Percentiles rank a stretch among this genome's conserved stretches.
phyloP scores from a whole-genome alignment of 2,113 vertebrate genomes.

The Eidolon helvum region DNA sequence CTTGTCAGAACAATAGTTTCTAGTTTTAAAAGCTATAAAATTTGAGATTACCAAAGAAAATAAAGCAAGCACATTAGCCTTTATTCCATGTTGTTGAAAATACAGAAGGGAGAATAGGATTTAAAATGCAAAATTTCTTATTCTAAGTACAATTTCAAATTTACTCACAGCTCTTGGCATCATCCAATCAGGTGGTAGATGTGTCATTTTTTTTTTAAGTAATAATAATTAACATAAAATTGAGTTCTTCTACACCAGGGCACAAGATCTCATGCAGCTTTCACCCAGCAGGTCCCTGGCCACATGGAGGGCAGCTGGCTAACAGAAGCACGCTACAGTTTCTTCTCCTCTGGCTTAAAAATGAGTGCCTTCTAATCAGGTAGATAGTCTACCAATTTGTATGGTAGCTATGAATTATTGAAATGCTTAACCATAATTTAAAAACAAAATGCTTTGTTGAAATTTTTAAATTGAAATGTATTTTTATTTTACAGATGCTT shows the following conservation, averaged over 20 bases:
- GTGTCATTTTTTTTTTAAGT: neutral
- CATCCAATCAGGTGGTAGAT: neutral
- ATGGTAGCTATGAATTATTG: conserved; percentile 31
- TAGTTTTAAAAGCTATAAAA: conserved; percentile 70
- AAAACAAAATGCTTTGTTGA: conserved; percentile 12
- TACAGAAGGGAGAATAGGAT: conserved; percentile 49
- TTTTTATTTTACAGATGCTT: conserved; percentile 31
- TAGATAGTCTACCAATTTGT: conserved; percentile 3
- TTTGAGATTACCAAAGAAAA: conserved; percentile 67
- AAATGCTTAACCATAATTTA: conserved; percentile 51
- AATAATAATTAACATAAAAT: neutral
- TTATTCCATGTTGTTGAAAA: conserved; percentile 64
- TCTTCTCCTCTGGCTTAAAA: conserved; percentile 71
- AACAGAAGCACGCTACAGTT: conserved; percentile 8
- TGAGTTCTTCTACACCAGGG: neutral
- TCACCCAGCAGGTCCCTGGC: neutral
- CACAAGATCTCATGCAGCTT: neutral
- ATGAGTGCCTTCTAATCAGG: conserved; percentile 37
- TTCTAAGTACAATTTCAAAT: conserved; percentile 58
- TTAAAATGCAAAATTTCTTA: conserved; percentile 59
- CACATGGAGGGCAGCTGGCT: neutral
- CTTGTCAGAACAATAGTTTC: conserved; percentile 66
- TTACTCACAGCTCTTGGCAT: conserved; percentile 40
- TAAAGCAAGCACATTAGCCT: conserved; percentile 69
- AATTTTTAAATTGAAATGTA: conserved; percentile 33